Percentiles rank a stretch among this genome's conserved stretches.
phyloP scores from a whole-genome alignment of 2,888 invertebrate species.

The Dryobotodes eremita region DNA sequence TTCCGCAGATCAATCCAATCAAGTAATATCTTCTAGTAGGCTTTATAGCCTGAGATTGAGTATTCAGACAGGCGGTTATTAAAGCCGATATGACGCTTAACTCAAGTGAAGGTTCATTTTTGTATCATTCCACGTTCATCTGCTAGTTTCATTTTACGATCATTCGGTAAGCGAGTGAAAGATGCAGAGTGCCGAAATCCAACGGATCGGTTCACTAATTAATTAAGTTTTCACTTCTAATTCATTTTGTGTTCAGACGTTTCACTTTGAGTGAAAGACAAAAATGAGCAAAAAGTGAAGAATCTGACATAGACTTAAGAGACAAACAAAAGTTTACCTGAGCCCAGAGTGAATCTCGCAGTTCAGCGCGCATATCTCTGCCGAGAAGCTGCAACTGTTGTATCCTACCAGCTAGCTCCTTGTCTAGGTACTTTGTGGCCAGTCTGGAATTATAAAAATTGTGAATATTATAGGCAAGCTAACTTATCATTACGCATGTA shows the following conservation, averaged over 20 bases:
- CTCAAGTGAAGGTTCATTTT: neutral
- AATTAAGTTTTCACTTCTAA: neutral
- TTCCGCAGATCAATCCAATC: neutral
- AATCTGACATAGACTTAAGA: neutral
- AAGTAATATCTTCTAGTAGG: neutral
- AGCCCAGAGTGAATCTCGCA: conserved; percentile 94
- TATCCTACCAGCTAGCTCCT: conserved; percentile 95
- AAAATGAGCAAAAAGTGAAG: neutral
- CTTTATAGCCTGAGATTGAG: neutral
- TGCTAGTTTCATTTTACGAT: too few relatives aligned
- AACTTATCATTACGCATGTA: neutral
- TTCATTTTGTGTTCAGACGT: neutral
- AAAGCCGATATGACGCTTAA: neutral
- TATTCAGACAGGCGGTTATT: neutral
- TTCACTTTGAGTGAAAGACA: neutral
- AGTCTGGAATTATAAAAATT: conserved; percentile 85
- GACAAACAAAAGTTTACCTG: conserved; percentile 89
- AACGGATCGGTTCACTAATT: neutral
- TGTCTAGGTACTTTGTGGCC: conserved; percentile 96
- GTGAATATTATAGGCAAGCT: neutral
- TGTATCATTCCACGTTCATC: neutral
- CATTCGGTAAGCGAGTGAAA: neutral
- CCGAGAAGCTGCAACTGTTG: conserved; percentile 96
- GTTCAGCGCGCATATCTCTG: conserved; percentile 94
- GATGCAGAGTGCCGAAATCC: neutral